Evolutionary conservation across 2,888 invertebrate species (phyloP).

Genomic region (Cartodere bifasciata): DNA sequence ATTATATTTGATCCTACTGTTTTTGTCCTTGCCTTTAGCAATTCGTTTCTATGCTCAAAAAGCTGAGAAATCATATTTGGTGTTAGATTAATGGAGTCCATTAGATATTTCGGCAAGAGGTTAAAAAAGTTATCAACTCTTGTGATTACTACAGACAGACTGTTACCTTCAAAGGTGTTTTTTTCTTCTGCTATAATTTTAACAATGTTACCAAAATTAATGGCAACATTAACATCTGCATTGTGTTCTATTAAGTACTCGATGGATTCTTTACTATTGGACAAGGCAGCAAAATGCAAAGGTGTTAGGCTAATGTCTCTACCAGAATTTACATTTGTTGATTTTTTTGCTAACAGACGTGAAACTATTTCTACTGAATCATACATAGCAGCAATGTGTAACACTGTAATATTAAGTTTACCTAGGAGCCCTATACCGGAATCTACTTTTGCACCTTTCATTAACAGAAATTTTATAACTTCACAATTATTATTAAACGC

Average conservation of each 20-base stretch:
- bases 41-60: constrained; percentile 1
- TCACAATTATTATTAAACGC: neutral
- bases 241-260: constrained; percentile 1
- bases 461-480: neutral
- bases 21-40: neutral
- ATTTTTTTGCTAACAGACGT: neutral
- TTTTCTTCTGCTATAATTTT: neutral
- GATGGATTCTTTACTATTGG: neutral
- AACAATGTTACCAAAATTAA: neutral
- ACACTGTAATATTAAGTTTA: neutral
- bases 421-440: neutral
- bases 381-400: neutral
- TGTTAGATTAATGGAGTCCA: neutral
- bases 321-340: neutral
- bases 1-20: neutral
- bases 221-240: neutral
- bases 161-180: neutral
- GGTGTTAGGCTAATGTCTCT: neutral
- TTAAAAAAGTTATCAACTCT: neutral
- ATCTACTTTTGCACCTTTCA: neutral
- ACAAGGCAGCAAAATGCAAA: constrained; percentile 1
- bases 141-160: neutral
- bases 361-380: neutral
- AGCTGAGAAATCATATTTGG: neutral
- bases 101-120: neutral